Evolutionary conservation across 2,888 invertebrate genomes (phyloP), one percentile per base, ranked within the genome.

Genomic region (Thelaira solivaga): DNA sequence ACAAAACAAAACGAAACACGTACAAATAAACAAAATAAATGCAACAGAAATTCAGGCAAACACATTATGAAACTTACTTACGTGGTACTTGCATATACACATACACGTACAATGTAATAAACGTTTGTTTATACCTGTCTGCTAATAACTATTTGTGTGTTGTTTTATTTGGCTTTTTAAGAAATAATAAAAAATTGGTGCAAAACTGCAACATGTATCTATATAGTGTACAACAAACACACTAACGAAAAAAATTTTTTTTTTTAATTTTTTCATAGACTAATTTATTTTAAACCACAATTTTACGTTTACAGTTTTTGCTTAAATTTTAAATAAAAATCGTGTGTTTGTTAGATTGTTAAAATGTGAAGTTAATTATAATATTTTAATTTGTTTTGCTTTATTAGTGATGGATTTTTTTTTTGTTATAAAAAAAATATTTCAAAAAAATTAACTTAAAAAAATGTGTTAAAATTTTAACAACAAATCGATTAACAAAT

Each of bases 101-200:
- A n/a, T n/a, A n/a, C n/a, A n/a, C n/a, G n/a, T n/a, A n/a, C n/a
- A n/a, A 36, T 36, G 55, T 22, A 36, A 24, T 16, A 1, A 39
- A 36, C 24, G 29, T 20, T n/a, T 2, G 13, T 20, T 4, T 31
- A 11, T 20, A 11, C 34, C 34, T 43, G 18, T 29, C 18, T 18
- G n/a, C 2, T 5, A 20, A n/a, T n/a, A n/a, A n/a, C n/a, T 47
- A n/a, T 36, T n/a, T 41, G 24, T 51, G 29, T 4, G 6, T 13
- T 20, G 11, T 4, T 57, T 22, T 22, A n/a, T 18, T 10, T 43
- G 43, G 11, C 10, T 49, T 31, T 24, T 57, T 62, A 62, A 64
- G 36, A 55, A 55, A 43, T 67, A 51, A 39, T 34, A 45, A 64
- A 64, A 53, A 72, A 53, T 34, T 59, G 41, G 65, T 67, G 51